Conservation (phyloP, 2,797 vertebrate genomes). For the Pangasius krempfi region DNA sequence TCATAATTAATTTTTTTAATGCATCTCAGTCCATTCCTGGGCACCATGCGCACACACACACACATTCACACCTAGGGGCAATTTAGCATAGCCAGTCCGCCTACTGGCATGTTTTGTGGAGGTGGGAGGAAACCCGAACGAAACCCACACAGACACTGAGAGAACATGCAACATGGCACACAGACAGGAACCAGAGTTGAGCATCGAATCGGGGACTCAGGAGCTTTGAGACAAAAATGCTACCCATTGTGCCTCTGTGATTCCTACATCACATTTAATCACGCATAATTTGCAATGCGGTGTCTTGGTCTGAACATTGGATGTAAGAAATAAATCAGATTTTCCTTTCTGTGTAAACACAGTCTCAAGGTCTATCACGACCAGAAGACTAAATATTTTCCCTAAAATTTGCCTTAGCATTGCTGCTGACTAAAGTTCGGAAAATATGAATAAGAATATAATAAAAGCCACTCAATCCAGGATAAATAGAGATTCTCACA, state of each 20-base stretch:
- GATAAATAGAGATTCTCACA: background rate
- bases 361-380: background rate
- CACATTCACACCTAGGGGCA: background rate
- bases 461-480: background rate
- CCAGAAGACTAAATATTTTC: background rate
- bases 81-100: background rate
- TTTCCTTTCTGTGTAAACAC: background rate
- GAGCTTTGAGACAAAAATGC: background rate
- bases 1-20: background rate
- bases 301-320: background rate
- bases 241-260: background rate
- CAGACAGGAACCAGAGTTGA: too few species aligned
- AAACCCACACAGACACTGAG: background rate
- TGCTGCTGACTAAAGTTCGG: background rate
- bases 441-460: background rate
- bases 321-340: slow-evolving; percentile 1
- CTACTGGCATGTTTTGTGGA: background rate
- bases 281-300: background rate
- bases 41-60: background rate
- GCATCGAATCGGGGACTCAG: background rate
- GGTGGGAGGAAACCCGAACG: background rate
- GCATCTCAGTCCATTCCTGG: background rate
- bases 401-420: background rate
- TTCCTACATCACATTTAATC: background rate
- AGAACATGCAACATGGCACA: background rate